These are phyloP conservation scores for Pangasius mekongensis DNA, from an alignment of 2,797 vertebrate genomes.

Conservation along the genomic window DNA sequence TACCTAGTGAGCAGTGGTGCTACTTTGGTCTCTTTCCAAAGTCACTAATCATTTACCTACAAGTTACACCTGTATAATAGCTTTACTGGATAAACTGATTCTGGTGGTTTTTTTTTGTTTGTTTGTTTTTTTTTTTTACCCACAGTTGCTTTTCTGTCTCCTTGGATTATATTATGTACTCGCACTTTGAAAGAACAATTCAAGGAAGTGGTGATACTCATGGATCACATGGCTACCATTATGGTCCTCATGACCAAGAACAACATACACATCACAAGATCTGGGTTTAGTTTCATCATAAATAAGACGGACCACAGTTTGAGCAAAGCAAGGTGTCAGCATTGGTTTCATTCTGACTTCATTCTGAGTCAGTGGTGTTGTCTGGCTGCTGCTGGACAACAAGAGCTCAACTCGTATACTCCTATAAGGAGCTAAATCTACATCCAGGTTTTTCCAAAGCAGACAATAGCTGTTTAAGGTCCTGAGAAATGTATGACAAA, in stretches of 20 bases:
- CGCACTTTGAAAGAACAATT: background rate
- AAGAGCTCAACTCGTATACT: no score
- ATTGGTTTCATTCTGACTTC: background rate
- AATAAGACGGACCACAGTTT: background rate
- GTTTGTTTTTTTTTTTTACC: no score
- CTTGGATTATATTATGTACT: background rate
- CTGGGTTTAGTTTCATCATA: background rate
- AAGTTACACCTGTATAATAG: background rate
- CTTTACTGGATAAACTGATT: background rate
- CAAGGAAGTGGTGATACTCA: constrained; percentile 10
- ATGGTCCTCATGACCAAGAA: constrained; percentile 1
- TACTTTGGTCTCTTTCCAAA: background rate
- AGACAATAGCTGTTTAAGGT: background rate
- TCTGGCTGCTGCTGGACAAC: no score
- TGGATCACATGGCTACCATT: background rate
- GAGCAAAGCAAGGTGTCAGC: background rate
- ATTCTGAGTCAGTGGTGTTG: background rate
- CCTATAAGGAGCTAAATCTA: background rate
- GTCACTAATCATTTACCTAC: background rate
- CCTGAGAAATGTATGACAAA: background rate
- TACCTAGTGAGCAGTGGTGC: background rate
- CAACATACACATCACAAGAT: background rate
- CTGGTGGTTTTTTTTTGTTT: background rate
- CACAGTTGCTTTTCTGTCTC: background rate
- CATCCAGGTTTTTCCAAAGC: no score